Conservation (phyloP, 2,888 invertebrate species). For the Caenorhabditis macrosperma region DNA sequence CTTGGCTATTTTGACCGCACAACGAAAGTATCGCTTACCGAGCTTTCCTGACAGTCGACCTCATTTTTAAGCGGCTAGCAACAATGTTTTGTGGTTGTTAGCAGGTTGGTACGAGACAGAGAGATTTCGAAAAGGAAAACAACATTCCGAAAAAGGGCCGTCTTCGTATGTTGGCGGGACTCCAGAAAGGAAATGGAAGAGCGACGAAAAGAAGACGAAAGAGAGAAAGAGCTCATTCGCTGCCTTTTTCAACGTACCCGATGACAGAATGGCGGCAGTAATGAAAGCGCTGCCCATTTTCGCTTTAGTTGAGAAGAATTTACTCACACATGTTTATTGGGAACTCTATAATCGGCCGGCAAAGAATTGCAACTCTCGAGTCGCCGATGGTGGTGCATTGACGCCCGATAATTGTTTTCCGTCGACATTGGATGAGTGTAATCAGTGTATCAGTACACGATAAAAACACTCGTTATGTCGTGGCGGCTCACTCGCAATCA, state of each 20-base stretch:
- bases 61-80: too few relatives aligned
- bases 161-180: neutral
- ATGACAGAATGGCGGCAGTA: neutral
- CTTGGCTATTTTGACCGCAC: neutral
- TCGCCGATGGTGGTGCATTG: conserved; percentile 37
- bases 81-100: too few relatives aligned
- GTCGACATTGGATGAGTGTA: conserved; percentile 17
- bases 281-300: conserved; percentile 3
- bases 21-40: conserved; percentile 11
- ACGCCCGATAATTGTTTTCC: conserved; percentile 31
- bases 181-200: conserved; percentile 14
- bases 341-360: conserved; percentile 53
- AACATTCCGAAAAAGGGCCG: conserved; percentile 5
- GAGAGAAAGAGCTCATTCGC: conserved; percentile 22
- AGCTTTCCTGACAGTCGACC: conserved; percentile 19
- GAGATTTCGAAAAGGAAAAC: neutral
- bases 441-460: conserved; percentile 29
- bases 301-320: neutral
- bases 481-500: conserved; percentile 14
- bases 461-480: conserved; percentile 11
- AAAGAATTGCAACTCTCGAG: conserved; percentile 53
- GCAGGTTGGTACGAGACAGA: too few relatives aligned
- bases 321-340: conserved; percentile 51
- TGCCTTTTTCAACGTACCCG: conserved; percentile 18
- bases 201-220: conserved; percentile 1